A percentile compares a stretch with the other conserved stretches of the same genome.
These are phyloP conservation scores for Phragmatobia fuliginosa DNA, from an alignment of 2,888 invertebrate genomes.

Conservation along the genomic window DNA sequence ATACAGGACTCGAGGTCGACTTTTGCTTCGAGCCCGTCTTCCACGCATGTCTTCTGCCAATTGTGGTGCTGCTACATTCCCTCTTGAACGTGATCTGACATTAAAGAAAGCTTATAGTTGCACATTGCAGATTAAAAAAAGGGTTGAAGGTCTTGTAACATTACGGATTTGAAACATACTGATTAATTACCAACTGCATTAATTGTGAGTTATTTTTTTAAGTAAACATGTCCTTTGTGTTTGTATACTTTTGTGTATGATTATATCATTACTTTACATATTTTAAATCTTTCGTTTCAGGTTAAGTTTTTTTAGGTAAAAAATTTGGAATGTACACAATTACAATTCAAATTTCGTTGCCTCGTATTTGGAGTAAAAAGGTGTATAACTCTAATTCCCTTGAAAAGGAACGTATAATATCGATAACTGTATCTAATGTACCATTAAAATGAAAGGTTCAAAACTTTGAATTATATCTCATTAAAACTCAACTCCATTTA, in stretches of 20 bases:
- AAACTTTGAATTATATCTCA: too few species aligned
- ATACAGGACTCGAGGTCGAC: conserved; percentile 93
- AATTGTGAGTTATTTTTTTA: neutral
- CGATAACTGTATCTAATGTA: too few species aligned
- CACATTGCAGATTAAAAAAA: neutral
- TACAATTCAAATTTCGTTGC: too few species aligned
- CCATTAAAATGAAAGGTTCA: too few species aligned
- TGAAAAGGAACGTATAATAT: too few species aligned
- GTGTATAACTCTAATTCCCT: too few species aligned
- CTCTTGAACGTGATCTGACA: conserved; percentile 76
- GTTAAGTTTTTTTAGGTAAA: too few species aligned
- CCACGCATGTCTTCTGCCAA: conserved; percentile 76
- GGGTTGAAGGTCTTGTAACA: neutral
- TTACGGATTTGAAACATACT: neutral
- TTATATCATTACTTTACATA: too few species aligned
- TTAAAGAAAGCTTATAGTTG: neutral
- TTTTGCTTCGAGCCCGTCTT: conserved; percentile 92
- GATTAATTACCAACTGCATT: neutral
- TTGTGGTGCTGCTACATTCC: conserved; percentile 74
- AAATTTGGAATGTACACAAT: too few species aligned
- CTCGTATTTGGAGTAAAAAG: too few species aligned
- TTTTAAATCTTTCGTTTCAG: too few species aligned
- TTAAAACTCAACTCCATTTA: too few species aligned
- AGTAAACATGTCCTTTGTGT: neutral
- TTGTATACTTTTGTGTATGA: neutral